Evolutionary conservation across 2,888 invertebrate genomes (phyloP).

Genomic region (Peribatodes rhomboidaria): DNA sequence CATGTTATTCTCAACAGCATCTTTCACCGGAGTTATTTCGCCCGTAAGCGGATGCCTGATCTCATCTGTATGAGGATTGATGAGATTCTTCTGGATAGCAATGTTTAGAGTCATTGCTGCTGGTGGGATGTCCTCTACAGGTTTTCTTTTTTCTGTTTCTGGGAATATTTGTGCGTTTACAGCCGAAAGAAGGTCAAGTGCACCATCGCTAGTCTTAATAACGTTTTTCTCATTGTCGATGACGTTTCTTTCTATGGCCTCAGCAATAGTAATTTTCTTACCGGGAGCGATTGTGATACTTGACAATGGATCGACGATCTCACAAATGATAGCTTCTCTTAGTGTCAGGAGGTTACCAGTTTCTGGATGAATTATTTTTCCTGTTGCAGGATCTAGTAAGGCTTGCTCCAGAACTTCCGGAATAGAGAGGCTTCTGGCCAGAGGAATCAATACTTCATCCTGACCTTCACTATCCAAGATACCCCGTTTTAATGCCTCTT

Average conservation of each 20-base stretch:
- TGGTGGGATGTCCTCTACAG: constrained; percentile 88
- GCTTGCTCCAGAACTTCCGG: constrained; percentile 95
- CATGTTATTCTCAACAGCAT: constrained; percentile 91
- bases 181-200: constrained; percentile 89
- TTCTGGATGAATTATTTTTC: constrained; percentile 95
- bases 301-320: constrained; percentile 94
- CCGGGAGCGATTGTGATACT: constrained; percentile 88
- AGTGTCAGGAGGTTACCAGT: constrained; percentile 92
- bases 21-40: constrained; percentile 87
- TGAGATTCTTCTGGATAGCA: constrained; percentile 90
- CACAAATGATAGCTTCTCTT: constrained; percentile 94
- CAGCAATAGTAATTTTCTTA: constrained; percentile 90
- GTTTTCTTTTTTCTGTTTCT: constrained; percentile 56
- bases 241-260: constrained; percentile 90
- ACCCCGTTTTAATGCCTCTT: constrained; percentile 94
- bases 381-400: constrained; percentile 90
- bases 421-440: constrained; percentile 93
- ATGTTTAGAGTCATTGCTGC: constrained; percentile 94
- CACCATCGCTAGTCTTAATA: constrained; percentile 88
- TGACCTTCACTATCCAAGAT: constrained; percentile 92
- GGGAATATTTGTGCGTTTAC: constrained; percentile 90
- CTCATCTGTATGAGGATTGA: constrained; percentile 89
- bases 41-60: constrained; percentile 91
- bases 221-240: constrained; percentile 90
- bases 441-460: constrained; percentile 92